Conservation (phyloP, 2,888 invertebrate species). For the Standfussiana lucernea region DNA sequence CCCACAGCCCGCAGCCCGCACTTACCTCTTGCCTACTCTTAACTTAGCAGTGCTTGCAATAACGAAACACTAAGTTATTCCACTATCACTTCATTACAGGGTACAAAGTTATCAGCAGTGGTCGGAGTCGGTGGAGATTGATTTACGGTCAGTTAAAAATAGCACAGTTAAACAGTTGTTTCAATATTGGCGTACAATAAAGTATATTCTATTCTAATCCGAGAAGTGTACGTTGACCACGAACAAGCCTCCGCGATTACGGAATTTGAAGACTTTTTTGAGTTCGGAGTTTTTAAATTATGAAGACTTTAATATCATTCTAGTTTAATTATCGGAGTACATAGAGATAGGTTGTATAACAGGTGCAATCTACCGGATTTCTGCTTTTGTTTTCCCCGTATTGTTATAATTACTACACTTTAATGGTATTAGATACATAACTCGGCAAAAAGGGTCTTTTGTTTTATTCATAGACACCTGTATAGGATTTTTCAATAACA, state of each 20-base stretch:
- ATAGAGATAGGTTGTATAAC: background rate
- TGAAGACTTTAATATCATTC: background rate
- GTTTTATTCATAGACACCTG: background rate
- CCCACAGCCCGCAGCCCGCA: conserved; percentile 61
- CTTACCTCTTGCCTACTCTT: conserved; percentile 88
- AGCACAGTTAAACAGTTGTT: too few species aligned
- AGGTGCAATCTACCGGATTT: background rate
- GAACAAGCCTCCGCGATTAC: background rate
- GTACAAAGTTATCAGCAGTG: conserved; percentile 56
- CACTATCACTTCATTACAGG: conserved; percentile 54
- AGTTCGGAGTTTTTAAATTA: background rate
- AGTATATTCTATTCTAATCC: too few species aligned
- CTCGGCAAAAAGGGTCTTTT: background rate
- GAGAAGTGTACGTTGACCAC: background rate
- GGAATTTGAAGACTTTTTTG: background rate
- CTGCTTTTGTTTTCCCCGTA: background rate
- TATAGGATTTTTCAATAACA: background rate
- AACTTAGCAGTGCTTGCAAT: conserved; percentile 86
- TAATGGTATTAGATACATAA: background rate
- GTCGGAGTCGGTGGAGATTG: conserved; percentile 1
- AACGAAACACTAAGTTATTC: conserved; percentile 78
- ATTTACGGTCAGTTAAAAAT: too few species aligned
- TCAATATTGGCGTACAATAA: too few species aligned
- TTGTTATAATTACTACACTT: background rate
- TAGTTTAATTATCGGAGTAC: background rate